Base-by-base conservation (phyloP, 92 coral and sea anemone genomes). In the Epizoanthus rinbou region DNA sequence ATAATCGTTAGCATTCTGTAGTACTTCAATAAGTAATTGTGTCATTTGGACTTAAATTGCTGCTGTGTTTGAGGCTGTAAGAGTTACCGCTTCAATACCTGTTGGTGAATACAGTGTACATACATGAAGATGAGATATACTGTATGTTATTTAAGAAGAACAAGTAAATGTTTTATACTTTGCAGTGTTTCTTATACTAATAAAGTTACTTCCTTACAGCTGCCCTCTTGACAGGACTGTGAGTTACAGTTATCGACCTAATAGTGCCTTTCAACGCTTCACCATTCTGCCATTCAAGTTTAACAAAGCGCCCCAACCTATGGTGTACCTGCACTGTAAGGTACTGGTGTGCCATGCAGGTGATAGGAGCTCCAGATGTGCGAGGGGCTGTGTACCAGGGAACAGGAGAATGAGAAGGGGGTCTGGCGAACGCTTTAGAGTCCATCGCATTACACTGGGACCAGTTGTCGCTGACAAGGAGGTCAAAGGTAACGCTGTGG, bases 261-360 rank as follows among this genome's bases (percentile, higher is more conserved):
- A 90, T 5, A 85, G 65, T 15, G 72, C 86, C 14, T 18, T 41
- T 11, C 98, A 93, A n/a, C 92, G 94, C 14, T 93, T 93, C 58
- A 89, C 90, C 78, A 71, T 93, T 66, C 75, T 57, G 18, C 94
- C 98, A 18, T 93, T 93, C 87, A 88, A 88, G 74, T 90, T 84
- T 67, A 80, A 76, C 16, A 66, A 79, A 31, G 85, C 56, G 35
- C 56, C 83, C 22, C 75, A 86, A 22, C 43, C 92, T 1, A 67
- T 88, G 57, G 90, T 93, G 8, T 93, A 93, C 73, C 93, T 93
- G 11, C 98, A 93, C 83, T 93, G 98, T 41, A 88, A 80, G 39
- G 91, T 93, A 57, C 41, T 93, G 80, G 97, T 93, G 25, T 93
- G 97, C 76, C 97, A 91, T n/a, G 92, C 90, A 45, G 83, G 80